Evolutionary conservation across 2,888 invertebrate genomes (phyloP).

Genomic region (Mesoligia furuncula): DNA sequence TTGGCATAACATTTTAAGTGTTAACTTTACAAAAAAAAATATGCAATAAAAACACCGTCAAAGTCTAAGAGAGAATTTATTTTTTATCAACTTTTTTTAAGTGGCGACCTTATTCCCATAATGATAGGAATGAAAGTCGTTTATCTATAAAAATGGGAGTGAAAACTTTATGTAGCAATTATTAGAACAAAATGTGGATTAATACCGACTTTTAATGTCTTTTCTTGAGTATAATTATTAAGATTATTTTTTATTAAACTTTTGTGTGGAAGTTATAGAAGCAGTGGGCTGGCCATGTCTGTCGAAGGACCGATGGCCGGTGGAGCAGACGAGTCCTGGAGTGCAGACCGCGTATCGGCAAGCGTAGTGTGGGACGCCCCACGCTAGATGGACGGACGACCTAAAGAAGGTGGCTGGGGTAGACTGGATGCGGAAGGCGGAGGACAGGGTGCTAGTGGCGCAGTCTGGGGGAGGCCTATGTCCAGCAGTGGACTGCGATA

Average conservation of each 20-base stretch:
- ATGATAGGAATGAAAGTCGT: constrained; percentile 31
- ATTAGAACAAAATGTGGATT: constrained; percentile 37
- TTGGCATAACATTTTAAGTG: constrained; percentile 67
- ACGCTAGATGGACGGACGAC: too few relatives aligned
- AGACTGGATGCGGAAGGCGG: too few relatives aligned
- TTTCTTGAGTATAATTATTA: constrained; percentile 48
- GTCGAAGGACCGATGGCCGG: too few relatives aligned
- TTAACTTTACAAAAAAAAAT: constrained; percentile 60
- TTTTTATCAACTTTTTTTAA: constrained; percentile 36
- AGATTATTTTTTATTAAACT: constrained; percentile 33
- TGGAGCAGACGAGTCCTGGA: too few relatives aligned
- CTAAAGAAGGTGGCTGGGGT: too few relatives aligned
- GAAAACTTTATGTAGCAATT: constrained; percentile 51
- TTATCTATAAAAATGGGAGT: constrained; percentile 13
- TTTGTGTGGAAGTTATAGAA: constrained; percentile 7
- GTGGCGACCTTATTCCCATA: constrained; percentile 26
- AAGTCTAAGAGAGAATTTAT: constrained; percentile 45
- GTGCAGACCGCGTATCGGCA: too few relatives aligned
- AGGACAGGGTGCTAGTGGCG: too few relatives aligned
- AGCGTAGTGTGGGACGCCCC: too few relatives aligned
- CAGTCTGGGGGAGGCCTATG: too few relatives aligned
- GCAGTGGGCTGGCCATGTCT: too few relatives aligned
- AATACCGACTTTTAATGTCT: constrained; percentile 31
- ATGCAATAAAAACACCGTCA: constrained; percentile 62
- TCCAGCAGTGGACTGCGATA: too few relatives aligned